Base-by-base conservation (phyloP, 2,888 invertebrate species). In the Chesias legatella region DNA sequence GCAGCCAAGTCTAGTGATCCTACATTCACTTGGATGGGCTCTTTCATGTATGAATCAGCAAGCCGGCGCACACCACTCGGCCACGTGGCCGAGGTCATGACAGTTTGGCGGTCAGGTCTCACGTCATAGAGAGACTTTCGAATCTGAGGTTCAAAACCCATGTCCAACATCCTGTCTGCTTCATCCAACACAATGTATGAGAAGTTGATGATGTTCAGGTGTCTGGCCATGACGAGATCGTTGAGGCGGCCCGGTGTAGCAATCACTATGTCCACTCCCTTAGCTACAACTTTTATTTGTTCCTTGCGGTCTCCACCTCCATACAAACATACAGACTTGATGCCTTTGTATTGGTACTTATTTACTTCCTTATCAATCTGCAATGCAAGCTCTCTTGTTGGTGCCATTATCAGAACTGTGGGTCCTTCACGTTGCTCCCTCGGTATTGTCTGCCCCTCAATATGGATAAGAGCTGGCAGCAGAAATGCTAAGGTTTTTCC, bases 21-120 rank as follows among this genome's bases (percentile, higher is more conserved):
- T 11, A 98, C 94, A 73, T 93, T 95, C 0, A 98, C 94, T 79
- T 97, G 96, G 34, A 98, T 90, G 0, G 98, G 98, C 73, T 97
- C 92, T 37, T 91, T 93, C 93, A 97, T 95, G 69, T 98, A 98
- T 1, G 92, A 92, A 50, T 93, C 90, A 0, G 97, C 98, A 26
- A 98, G 84, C 9, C 95, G 89, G 8, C 97, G 90, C 1, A 98
- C 98, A 26, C 94, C 95, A 35, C 90, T 83, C 0, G 98, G 98
- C 98, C 98, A 98, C 0, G 98, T 98, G 7, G 98, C 98, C 68
- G 95, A 95, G 0, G 98, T 98, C 97, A 98, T 97, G 0, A 98
- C 92, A n/a, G 97, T 97, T 73, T 98, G 98, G 36, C 97, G 84
- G 67, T 96, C 96, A 5, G 97, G 96, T 36, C 96, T 90, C 10